A percentile compares a stretch with the other conserved stretches of the same genome.
These are phyloP conservation scores for Tethea ocularis DNA, from an alignment of 2,888 invertebrate genomes.

Conservation along the genomic window DNA sequence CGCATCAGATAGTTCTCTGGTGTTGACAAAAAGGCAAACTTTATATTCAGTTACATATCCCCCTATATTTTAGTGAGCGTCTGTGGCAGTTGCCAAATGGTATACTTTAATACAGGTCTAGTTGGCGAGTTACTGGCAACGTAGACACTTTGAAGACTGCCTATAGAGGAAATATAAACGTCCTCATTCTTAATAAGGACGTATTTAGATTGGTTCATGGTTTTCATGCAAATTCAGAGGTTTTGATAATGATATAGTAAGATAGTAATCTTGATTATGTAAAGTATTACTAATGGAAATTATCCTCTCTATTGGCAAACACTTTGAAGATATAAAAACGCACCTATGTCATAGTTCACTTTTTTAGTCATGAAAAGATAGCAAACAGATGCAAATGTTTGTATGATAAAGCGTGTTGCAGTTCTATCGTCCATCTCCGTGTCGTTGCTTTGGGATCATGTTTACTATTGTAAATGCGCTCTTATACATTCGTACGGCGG, in stretches of 20 bases:
- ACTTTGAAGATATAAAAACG: too few relatives aligned
- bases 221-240: not conserved
- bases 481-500: constrained; percentile 12
- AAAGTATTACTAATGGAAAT: too few relatives aligned
- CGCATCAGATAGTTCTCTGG: constrained; percentile 40
- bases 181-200: constrained; percentile 16
- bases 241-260: not conserved
- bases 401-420: too few relatives aligned
- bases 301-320: too few relatives aligned
- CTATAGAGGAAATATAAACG: constrained; percentile 58
- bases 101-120: constrained; percentile 65
- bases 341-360: too few relatives aligned
- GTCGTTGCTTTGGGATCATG: not conserved
- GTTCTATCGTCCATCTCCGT: not conserved
- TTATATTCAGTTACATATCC: constrained; percentile 55
- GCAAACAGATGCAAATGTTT: too few relatives aligned
- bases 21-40: constrained; percentile 54
- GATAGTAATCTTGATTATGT: too few relatives aligned
- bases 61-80: constrained; percentile 51
- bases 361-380: too few relatives aligned
- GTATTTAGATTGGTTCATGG: not conserved
- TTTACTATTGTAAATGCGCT: constrained; percentile 2
- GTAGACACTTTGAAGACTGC: constrained; percentile 38
- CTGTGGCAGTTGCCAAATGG: constrained; percentile 71
- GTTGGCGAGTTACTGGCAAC: constrained; percentile 52